Evolutionary conservation across 2,888 invertebrate species (phyloP), one percentile per base, ranked within the genome.

Genomic region (Beris chalybata): DNA sequence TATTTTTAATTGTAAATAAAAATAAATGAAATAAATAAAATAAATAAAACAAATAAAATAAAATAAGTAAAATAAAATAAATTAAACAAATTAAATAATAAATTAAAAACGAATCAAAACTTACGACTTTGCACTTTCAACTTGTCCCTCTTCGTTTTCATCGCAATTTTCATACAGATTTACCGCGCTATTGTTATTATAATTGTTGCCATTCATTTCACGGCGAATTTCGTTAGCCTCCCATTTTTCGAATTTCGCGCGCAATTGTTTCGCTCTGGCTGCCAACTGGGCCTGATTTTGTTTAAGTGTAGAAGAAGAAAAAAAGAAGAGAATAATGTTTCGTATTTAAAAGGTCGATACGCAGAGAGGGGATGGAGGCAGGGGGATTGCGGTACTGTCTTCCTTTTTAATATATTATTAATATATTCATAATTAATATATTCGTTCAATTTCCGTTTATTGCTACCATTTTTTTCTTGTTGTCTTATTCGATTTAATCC

Each of bases 241-340:
- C 94, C 94, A 94, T 75, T 89, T 85, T 81, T 95, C 95, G 82
- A 95, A 95, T 77, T 93, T 92, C 69, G 89, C 92, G 73, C 92
- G 86, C 76, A 95, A 83, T 70, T 90, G 89, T 78, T 90, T 92
- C 22, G 95, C 93, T 71, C 92, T 87, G 0, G 92, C 93, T 0
- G 91, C 85, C 72, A 87, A 87, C 74, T 89, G 89, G 6, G 91
- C 90, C 86, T 79, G 45, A 15, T 47, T 22, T 22, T 22, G 22
- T 22, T n/a, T n/a, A 22, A 22, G 63, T 22, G 31, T 44, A 32
- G 48, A 43, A 45, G 43, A 55, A 50, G n/a, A 53, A 22, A 69
- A n/a, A n/a, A n/a, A n/a, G n/a, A n/a, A n/a, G n/a, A n/a, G n/a
- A n/a, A n/a, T n/a, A n/a, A n/a, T n/a, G n/a, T n/a, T n/a, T n/a